A percentile compares a stretch with the other conserved stretches of the same genome.
These are phyloP conservation scores for Pseudochirops cupreus DNA, from an alignment of 2,797 vertebrate species.

Conservation along the genomic window DNA sequence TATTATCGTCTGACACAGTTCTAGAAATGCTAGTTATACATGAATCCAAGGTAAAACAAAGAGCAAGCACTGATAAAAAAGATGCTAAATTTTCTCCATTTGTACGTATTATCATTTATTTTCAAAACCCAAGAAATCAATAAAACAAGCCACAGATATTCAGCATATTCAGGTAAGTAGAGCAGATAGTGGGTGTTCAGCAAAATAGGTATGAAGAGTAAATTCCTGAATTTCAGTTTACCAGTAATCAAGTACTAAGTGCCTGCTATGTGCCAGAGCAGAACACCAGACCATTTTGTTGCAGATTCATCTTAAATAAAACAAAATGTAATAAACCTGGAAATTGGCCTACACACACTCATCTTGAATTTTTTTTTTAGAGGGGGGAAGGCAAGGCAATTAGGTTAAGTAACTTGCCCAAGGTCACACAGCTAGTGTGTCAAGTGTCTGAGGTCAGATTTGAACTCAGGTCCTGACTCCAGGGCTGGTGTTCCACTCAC, in stretches of 20 bases:
- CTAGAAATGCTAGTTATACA: not conserved
- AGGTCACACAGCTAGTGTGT: too few relatives aligned
- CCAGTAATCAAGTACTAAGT: not conserved
- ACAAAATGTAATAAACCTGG: not conserved
- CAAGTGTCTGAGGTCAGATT: too few relatives aligned
- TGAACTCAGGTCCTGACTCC: too few relatives aligned
- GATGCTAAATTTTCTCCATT: not conserved
- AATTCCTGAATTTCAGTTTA: not conserved
- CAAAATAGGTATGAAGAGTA: not conserved
- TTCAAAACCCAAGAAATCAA: not conserved
- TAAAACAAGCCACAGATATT: not conserved
- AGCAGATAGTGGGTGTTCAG: not conserved
- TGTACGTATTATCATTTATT: not conserved
- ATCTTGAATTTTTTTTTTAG: not conserved
- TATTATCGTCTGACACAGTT: not conserved
- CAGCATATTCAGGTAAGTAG: not conserved
- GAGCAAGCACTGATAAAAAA: not conserved
- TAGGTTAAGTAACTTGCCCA: too few relatives aligned
- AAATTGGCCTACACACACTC: not conserved
- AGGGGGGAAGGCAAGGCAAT: too few relatives aligned
- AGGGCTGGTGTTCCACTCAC: too few relatives aligned
- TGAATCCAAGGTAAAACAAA: not conserved
- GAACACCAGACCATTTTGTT: not conserved
- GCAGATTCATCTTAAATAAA: not conserved
- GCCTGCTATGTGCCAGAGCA: not conserved